Evolutionary conservation across 2,797 vertebrate species (phyloP).

Genomic region (Macropus fuliginosus): DNA sequence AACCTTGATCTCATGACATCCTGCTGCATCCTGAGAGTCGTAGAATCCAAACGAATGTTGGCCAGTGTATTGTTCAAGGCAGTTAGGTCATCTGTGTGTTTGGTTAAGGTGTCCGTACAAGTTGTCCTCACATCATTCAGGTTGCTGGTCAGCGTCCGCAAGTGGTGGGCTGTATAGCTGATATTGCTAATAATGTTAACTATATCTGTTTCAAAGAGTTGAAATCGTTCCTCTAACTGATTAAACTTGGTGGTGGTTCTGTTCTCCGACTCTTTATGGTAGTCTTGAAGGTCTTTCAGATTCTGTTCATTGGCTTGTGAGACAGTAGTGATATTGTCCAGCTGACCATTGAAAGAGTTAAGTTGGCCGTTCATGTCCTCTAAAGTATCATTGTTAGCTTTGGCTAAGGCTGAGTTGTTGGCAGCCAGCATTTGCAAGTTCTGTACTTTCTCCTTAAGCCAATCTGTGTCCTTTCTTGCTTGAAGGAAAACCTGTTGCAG

Average conservation of each 20-base stretch:
- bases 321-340: slow-evolving; percentile 92
- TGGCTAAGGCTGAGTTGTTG: slow-evolving; percentile 91
- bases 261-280: slow-evolving; percentile 91
- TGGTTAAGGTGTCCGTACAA: slow-evolving; percentile 92
- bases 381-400: slow-evolving; percentile 93
- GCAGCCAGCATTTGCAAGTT: slow-evolving; percentile 90
- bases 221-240: slow-evolving; percentile 91
- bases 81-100: slow-evolving; percentile 92
- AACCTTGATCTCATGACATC: slow-evolving; percentile 91
- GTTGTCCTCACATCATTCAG: slow-evolving; percentile 92
- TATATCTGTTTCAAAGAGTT: slow-evolving; percentile 91
- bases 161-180: slow-evolving; percentile 94
- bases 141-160: slow-evolving; percentile 92
- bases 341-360: slow-evolving; percentile 87
- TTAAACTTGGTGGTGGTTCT: slow-evolving; percentile 90
- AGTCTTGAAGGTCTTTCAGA: slow-evolving; percentile 92
- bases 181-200: slow-evolving; percentile 95
- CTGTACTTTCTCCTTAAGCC: slow-evolving; percentile 93
- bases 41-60: slow-evolving; percentile 89
- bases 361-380: slow-evolving; percentile 94
- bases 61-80: slow-evolving; percentile 91
- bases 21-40: slow-evolving; percentile 91
- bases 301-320: slow-evolving; percentile 91
- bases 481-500: slow-evolving; percentile 93
- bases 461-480: slow-evolving; percentile 91